Percentiles rank a stretch among this genome's conserved stretches.
Conservation (phyloP, 2,113 vertebrate species). For the Rynchops niger region DNA sequence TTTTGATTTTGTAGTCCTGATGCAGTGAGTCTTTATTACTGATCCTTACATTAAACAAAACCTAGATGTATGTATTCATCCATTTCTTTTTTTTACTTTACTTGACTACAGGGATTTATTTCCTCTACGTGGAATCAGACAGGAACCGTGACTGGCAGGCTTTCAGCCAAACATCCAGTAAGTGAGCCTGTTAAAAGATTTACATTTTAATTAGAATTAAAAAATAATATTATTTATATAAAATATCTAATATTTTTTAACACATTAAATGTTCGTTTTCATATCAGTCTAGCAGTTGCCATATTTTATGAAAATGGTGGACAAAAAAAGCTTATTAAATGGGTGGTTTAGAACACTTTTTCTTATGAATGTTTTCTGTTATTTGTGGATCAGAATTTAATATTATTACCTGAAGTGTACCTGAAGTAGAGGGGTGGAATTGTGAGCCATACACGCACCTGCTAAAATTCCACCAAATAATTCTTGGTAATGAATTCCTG, state of each 20-base stretch:
- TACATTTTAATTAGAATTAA: neutral
- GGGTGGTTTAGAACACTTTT: neutral
- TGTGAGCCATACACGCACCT: neutral
- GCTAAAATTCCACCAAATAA: neutral
- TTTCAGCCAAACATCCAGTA: constrained; percentile 88
- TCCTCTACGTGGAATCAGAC: constrained; percentile 81
- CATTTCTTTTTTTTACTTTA: neutral
- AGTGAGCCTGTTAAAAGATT: constrained; percentile 54
- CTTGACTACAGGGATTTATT: constrained; percentile 62
- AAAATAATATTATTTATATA: neutral
- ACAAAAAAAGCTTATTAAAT: neutral
- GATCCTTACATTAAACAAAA: neutral
- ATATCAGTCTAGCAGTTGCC: neutral
- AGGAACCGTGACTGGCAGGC: constrained; percentile 86
- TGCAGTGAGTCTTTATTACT: neutral
- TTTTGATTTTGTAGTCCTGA: neutral
- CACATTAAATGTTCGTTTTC: neutral
- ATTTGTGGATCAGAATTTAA: neutral
- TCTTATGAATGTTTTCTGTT: neutral
- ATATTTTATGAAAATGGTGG: neutral
- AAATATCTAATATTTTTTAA: neutral
- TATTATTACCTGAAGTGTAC: neutral
- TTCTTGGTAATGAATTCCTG: neutral
- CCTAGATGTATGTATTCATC: neutral
- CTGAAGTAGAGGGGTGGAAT: neutral